A percentile compares a stretch with the other conserved stretches of the same genome.
Conservation (phyloP, 2,797 vertebrate species). For the Pangasius larnaudii region DNA sequence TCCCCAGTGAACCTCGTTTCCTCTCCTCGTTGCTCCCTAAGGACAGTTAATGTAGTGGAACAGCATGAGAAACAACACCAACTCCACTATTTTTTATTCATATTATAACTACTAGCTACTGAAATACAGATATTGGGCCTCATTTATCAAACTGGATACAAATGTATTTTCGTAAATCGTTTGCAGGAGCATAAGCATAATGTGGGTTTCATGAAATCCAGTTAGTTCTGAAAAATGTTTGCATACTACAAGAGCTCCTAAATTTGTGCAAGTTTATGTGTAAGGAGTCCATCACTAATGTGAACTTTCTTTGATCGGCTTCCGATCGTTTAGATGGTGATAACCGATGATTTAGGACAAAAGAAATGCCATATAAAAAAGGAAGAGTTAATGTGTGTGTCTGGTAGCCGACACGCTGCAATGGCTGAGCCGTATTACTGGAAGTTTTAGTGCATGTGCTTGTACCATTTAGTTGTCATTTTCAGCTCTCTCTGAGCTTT, state of each 20-base stretch:
- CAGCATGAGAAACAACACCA: conserved; percentile 15
- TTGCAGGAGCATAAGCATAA: not conserved
- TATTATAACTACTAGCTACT: not conserved
- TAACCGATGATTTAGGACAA: not conserved
- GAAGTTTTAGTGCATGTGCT: too few relatives aligned
- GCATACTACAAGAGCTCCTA: not conserved
- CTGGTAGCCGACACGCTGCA: not conserved
- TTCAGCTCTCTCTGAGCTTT: not conserved
- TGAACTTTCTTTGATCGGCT: not conserved
- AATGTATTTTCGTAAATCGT: not conserved
- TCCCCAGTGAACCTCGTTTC: not conserved
- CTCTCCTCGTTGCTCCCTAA: not conserved
- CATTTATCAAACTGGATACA: not conserved
- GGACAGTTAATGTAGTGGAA: not conserved
- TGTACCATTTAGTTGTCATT: not conserved
- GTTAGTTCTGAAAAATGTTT: not conserved
- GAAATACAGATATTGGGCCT: not conserved
- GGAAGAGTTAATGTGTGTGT: not conserved
- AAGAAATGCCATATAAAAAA: not conserved
- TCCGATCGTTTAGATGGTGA: not conserved
- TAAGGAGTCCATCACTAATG: not conserved
- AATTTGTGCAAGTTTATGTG: not conserved
- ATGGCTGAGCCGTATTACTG: not conserved
- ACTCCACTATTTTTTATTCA: not conserved
- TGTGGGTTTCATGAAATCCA: not conserved